These are phyloP conservation scores for Eutrigla gurnardus DNA, from an alignment of 2,797 vertebrate genomes.

Conservation along the genomic window DNA sequence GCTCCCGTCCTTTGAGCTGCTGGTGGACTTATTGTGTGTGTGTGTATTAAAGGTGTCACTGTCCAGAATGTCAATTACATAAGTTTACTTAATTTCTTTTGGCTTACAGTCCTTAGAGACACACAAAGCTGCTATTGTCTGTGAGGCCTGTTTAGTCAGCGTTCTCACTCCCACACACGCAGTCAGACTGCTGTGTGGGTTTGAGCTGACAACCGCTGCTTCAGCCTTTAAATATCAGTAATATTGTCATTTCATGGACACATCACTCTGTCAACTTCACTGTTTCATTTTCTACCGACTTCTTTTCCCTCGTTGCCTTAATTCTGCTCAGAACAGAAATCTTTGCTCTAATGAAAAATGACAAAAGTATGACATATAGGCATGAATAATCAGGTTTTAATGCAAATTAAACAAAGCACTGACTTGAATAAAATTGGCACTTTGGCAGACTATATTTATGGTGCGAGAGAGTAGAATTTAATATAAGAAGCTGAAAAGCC, in stretches of 20 bases:
- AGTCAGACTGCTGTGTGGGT: conserved; percentile 53
- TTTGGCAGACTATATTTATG: neutral
- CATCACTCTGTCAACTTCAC: neutral
- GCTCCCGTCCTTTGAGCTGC: neutral
- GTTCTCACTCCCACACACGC: conserved; percentile 45
- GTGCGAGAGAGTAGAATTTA: neutral
- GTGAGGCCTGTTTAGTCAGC: conserved; percentile 45
- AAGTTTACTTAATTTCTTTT: conserved; percentile 47
- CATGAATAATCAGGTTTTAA: too few relatives aligned
- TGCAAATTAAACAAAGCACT: too few relatives aligned
- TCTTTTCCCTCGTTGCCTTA: neutral
- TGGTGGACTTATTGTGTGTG: neutral
- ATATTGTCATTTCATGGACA: conserved; percentile 5
- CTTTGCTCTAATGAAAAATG: too few relatives aligned
- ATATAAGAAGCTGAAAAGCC: neutral
- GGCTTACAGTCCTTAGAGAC: conserved; percentile 36
- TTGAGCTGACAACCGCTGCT: conserved; percentile 42
- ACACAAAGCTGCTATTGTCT: conserved; percentile 56
- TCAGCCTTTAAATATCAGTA: conserved; percentile 33
- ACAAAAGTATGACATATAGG: too few relatives aligned
- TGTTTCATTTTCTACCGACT: neutral
- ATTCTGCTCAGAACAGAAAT: too few relatives aligned
- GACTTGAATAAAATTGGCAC: neutral
- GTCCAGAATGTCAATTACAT: conserved; percentile 31
- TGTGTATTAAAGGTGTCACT: conserved; percentile 24